phyloP scores from a whole-genome alignment of 1,140 invertebrate species.

The Cotesia typhae region DNA sequence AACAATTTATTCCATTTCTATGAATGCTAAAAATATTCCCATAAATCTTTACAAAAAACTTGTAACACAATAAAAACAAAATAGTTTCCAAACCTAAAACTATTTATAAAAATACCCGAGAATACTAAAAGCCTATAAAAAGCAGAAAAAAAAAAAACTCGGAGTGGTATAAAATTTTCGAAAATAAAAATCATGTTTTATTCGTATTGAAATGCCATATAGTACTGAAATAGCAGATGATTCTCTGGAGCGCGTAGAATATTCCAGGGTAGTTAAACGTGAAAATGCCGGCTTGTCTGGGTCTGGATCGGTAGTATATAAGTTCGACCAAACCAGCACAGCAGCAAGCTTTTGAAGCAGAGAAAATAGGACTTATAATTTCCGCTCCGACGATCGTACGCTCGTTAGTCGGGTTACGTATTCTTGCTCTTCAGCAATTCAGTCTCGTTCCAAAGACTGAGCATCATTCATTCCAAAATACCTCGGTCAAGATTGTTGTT shows the following conservation, averaged over 20 bases:
- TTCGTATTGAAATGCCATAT: neutral
- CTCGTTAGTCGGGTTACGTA: constrained; percentile 35
- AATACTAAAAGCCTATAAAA: too few species aligned
- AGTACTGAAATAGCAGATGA: too few species aligned
- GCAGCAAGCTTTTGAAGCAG: constrained; percentile 10
- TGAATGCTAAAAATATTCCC: neutral
- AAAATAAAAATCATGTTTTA: neutral
- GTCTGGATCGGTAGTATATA: neutral
- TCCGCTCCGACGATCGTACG: constrained; percentile 39
- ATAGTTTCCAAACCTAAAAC: too few species aligned
- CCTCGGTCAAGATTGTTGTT: constrained; percentile 18
- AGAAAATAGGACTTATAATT: constrained; percentile 30
- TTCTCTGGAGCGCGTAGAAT: neutral
- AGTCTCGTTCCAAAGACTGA: constrained; percentile 36
- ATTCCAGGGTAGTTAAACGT: constrained; percentile 20
- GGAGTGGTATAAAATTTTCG: neutral
- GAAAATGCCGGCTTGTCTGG: constrained; percentile 5
- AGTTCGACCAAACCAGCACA: neutral
- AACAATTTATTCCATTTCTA: too few species aligned
- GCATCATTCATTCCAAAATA: constrained; percentile 24
- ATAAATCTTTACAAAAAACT: neutral
- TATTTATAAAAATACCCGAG: too few species aligned
- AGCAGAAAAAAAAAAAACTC: neutral
- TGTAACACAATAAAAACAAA: neutral
- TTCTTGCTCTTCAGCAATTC: constrained; percentile 19